phyloP scores from a whole-genome alignment of 2,888 invertebrate species.

The Kuschelorhynchus macadamiae region DNA sequence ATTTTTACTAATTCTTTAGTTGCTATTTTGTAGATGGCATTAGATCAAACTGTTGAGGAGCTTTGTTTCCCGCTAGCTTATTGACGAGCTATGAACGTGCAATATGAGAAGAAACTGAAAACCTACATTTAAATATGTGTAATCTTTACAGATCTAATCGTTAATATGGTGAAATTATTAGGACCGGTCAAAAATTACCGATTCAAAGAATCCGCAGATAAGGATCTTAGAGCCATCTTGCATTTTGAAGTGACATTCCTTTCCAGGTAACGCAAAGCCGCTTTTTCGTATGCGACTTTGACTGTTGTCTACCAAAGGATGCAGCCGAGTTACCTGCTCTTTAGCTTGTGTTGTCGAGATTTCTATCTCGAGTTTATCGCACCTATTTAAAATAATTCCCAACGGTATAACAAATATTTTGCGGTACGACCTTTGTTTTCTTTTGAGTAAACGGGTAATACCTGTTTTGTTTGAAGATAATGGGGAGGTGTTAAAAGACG shows the following conservation, averaged over 20 bases:
- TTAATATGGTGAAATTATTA: constrained; percentile 18
- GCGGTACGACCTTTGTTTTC: neutral
- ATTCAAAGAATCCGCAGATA: constrained; percentile 65
- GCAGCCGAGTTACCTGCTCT: constrained; percentile 22
- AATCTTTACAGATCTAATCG: neutral
- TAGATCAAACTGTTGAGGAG: too few species aligned
- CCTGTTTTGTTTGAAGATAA: neutral
- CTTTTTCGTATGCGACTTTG: constrained; percentile 50
- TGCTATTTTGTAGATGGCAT: too few species aligned
- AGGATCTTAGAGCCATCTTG: constrained; percentile 64
- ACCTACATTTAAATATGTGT: too few species aligned
- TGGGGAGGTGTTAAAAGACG: neutral
- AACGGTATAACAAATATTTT: constrained; percentile 26
- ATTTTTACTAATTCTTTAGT: too few species aligned
- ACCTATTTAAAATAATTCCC: constrained; percentile 41
- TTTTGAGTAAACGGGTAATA: neutral
- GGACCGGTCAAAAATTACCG: constrained; percentile 61
- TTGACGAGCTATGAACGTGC: too few species aligned
- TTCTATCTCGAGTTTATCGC: constrained; percentile 36
- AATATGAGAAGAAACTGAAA: too few species aligned
- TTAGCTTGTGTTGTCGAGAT: constrained; percentile 31
- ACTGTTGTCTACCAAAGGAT: constrained; percentile 21
- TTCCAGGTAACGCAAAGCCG: constrained; percentile 57
- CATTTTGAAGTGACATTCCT: constrained; percentile 64
- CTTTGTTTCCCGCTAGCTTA: too few species aligned